phyloP scores from a whole-genome alignment of 2,113 vertebrate genomes.

The Cottus gobio region DNA sequence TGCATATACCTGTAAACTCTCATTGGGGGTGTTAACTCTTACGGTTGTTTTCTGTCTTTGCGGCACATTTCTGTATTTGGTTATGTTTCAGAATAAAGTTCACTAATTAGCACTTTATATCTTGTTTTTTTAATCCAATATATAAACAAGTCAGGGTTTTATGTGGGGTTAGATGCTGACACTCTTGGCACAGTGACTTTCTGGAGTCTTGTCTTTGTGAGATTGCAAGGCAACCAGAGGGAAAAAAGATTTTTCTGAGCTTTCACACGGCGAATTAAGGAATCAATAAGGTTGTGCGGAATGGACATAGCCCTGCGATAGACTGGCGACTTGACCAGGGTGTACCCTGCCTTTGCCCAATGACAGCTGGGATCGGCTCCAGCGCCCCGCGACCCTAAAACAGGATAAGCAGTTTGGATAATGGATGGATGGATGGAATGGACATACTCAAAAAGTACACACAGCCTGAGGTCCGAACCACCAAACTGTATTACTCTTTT shows the following conservation, averaged over 20 bases:
- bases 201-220: background rate
- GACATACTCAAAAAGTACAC: background rate
- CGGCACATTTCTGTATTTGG: background rate
- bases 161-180: background rate
- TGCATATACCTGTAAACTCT: background rate
- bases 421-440: too few relatives aligned
- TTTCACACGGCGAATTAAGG: background rate
- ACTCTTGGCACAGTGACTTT: background rate
- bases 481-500: background rate
- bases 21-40: background rate
- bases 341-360: too few relatives aligned
- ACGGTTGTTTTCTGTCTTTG: background rate
- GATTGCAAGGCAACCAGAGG: background rate
- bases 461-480: background rate
- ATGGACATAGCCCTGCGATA: too few relatives aligned
- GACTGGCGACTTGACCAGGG: too few relatives aligned
- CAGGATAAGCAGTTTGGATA: too few relatives aligned
- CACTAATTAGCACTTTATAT: background rate
- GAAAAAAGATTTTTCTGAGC: background rate
- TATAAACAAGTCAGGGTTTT: slow-evolving; percentile 1
- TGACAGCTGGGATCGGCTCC: too few relatives aligned
- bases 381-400: too few relatives aligned
- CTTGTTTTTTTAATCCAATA: background rate
- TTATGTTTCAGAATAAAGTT: background rate
- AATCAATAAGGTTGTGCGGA: background rate